Evolutionary conservation across 1,140 invertebrate genomes (phyloP).

Genomic region (Calliopsis andreniformis): DNA sequence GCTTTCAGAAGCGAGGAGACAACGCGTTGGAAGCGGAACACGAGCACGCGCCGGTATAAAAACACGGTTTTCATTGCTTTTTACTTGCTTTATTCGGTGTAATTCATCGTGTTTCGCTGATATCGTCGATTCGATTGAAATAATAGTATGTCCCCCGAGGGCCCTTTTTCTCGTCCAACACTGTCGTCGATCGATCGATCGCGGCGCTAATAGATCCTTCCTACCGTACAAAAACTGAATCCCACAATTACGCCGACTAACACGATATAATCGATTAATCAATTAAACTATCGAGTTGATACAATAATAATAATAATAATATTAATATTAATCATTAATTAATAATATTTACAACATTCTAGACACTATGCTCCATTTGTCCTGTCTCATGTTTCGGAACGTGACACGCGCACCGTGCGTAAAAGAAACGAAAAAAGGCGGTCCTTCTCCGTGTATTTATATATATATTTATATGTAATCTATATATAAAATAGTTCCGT

Average conservation of each 20-base stretch:
- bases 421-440: conserved; percentile 20
- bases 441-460: background rate
- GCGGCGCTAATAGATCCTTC: conserved; percentile 22
- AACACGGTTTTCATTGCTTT: conserved; percentile 30
- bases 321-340: conserved; percentile 74
- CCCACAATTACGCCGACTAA: conserved; percentile 71
- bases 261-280: conserved; percentile 72
- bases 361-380: conserved; percentile 63
- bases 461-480: too few species aligned
- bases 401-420: conserved; percentile 56
- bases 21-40: background rate
- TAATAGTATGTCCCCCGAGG: background rate
- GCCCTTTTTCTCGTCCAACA: conserved; percentile 14
- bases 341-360: conserved; percentile 77
- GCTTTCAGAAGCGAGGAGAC: background rate
- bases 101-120: conserved; percentile 3
- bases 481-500: conserved; percentile 11
- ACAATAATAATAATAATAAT: conserved; percentile 70
- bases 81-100: conserved; percentile 28
- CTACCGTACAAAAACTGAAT: conserved; percentile 72
- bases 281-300: conserved; percentile 74
- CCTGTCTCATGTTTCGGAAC: conserved; percentile 66
- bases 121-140: conserved; percentile 27
- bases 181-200: conserved; percentile 56
- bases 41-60: conserved; percentile 16